Evolutionary conservation across 2,888 invertebrate species (phyloP), one percentile per base, ranked within the genome.

Genomic region (Clistopyga incitator): DNA sequence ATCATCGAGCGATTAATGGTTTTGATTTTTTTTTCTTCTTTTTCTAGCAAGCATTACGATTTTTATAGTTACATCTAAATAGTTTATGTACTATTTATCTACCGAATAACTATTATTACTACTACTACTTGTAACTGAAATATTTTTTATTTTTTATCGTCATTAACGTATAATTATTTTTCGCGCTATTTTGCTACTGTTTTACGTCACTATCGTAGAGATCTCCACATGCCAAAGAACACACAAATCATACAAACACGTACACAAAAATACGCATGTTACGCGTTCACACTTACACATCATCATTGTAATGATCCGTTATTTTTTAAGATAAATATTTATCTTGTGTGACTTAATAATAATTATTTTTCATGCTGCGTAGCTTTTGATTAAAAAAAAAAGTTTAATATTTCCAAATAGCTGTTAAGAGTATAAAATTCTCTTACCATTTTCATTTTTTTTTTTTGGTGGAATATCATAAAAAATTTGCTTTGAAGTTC

Each of bases 191-290:
- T 80, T 84, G 84, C 84, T 84, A 84, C 77, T 84, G 74, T 81
- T 84, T 84, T 81, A 81, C 68, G 80, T 84, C 80, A 84, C 77
- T 81, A 84, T 88, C 84, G 87, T 91, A 90, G 88, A 89, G 91
- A 91, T 91, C 90, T 90, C 90, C 90, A 89, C 88, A 89, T 89
- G 90, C 90, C 91, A 91, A 91, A 91, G 91, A 91, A 72, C 38
- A 64, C 25, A 56, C 23, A 1, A 25, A 65, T 68, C 86, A 86
- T 67, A 82, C 78, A 64, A 80, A 78, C 78, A 84, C 79, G 84
- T 83, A 86, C 85, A 81, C 71, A 71, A n/a, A 75, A 45, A 61
- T 75, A 78, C 56, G 54, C 76, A 70, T 65, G 8, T 52, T 34
- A 52, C 8, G 34, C 64, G 10, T 34, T 45, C 11, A 72, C 52